These are phyloP conservation scores for Dolomedes plantarius DNA, from an alignment of 2,888 invertebrate genomes.

Conservation along the genomic window DNA sequence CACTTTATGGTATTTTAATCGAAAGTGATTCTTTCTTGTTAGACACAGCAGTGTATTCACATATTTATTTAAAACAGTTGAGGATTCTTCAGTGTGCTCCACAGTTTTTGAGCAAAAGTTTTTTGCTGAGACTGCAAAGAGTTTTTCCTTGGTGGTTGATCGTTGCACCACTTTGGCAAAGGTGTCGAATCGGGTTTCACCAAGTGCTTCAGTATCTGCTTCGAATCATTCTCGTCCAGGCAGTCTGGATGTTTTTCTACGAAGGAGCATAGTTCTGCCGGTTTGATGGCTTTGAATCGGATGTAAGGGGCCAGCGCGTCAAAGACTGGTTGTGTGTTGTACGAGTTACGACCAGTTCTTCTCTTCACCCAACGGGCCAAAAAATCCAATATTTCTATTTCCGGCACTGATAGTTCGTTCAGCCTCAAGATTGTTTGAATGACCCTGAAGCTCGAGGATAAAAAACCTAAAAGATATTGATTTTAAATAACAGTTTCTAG, in stretches of 20 bases:
- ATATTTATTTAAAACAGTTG: neutral
- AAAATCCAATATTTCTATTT: neutral
- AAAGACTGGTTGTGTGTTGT: neutral
- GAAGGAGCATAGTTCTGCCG: neutral
- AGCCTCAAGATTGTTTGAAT: neutral
- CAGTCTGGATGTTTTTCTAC: neutral
- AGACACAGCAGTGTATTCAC: too few species aligned
- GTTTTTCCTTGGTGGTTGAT: neutral
- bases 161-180: neutral
- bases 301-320: neutral
- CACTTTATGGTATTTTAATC: too few species aligned
- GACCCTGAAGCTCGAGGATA: neutral
- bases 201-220: neutral
- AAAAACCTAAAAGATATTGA: neutral
- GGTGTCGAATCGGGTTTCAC: neutral
- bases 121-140: neutral
- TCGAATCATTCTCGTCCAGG: neutral
- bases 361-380: neutral
- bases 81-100: neutral
- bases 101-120: neutral
- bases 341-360: neutral
- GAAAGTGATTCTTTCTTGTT: too few species aligned
- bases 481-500: too few species aligned
- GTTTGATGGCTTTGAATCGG: neutral
- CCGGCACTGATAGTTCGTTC: neutral